Evolutionary conservation across 1,140 invertebrate species (phyloP), one percentile per base, ranked within the genome.

Genomic region (Centruroides sculpturatus): DNA sequence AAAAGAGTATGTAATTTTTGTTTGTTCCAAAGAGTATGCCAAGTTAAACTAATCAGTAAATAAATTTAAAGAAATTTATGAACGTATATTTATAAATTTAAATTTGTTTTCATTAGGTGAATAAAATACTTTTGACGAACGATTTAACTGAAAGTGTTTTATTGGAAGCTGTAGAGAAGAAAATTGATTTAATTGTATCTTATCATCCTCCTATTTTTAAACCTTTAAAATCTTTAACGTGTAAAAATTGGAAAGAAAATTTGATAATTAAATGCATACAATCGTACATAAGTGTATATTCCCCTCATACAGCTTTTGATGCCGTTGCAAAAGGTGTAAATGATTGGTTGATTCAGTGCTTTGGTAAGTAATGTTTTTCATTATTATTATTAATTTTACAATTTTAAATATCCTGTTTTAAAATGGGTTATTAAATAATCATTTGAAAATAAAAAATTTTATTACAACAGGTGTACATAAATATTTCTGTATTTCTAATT

Each of bases 121-220:
- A 63, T 12, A 82, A 78, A 49, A 83, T 96, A 60, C 70, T 97
- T 46, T 71, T 98, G n/a, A 97, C 93, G 6, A 98, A 95, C 76
- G 94, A 98, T 75, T 77, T 98, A 52, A 97, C 92, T 0, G 85
- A 90, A 72, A 80, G 80, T 62, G 92, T 98, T 0, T 79, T 94
- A 69, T 71, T 85, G 34, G 93, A 98, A 80, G 91, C 91, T 6
- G 66, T 89, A 34, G 67, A 78, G 3, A 70, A 80, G 35, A 76
- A 81, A 11, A 80, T 78, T 55, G 81, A 93, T 72, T 71, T 98
- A 69, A 92, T 98, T 63, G 78, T 98, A 48, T 86, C 90, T 0
- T 98, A 98, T 74, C 94, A 98, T 81, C 94, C 94, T 11, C 90
- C 92, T 13, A 88, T 98, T 69, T 98, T 98, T 74, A 74, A 76